These are phyloP conservation scores for Pseudotriccus pelzelni DNA, from an alignment of 2,797 vertebrate species.

Conservation along the genomic window DNA sequence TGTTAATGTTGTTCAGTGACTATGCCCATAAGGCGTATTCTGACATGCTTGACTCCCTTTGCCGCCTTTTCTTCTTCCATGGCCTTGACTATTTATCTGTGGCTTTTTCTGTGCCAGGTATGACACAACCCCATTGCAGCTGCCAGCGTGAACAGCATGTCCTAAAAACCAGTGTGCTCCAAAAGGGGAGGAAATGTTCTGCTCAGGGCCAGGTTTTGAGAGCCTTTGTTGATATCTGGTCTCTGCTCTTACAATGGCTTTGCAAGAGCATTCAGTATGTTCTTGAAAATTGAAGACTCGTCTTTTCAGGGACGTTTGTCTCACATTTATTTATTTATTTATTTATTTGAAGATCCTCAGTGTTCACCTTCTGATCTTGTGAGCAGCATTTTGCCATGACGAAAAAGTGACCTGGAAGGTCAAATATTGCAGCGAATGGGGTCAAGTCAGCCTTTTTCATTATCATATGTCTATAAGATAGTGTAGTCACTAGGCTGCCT, in stretches of 20 bases:
- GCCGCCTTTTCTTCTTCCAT: background rate
- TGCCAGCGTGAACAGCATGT: background rate
- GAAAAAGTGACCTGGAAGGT: background rate
- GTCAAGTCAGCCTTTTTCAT: background rate
- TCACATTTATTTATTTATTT: background rate
- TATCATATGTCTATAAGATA: background rate
- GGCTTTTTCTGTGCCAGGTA: constrained; percentile 24
- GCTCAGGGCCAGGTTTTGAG: background rate
- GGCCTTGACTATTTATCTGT: background rate
- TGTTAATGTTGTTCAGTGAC: background rate
- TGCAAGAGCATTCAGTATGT: background rate
- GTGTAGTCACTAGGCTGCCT: background rate
- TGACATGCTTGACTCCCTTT: background rate
- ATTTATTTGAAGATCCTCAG: background rate
- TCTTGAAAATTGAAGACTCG: background rate
- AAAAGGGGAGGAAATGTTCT: background rate
- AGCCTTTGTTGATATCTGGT: background rate
- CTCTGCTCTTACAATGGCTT: background rate
- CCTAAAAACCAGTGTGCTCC: background rate
- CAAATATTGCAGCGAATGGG: background rate
- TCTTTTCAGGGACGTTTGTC: background rate
- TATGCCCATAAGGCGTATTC: background rate
- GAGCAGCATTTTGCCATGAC: background rate
- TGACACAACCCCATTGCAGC: background rate
- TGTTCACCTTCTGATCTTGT: background rate